Evolutionary conservation across 2,113 vertebrate genomes (phyloP).

Genomic region (Aspiorhynchus laticeps): DNA sequence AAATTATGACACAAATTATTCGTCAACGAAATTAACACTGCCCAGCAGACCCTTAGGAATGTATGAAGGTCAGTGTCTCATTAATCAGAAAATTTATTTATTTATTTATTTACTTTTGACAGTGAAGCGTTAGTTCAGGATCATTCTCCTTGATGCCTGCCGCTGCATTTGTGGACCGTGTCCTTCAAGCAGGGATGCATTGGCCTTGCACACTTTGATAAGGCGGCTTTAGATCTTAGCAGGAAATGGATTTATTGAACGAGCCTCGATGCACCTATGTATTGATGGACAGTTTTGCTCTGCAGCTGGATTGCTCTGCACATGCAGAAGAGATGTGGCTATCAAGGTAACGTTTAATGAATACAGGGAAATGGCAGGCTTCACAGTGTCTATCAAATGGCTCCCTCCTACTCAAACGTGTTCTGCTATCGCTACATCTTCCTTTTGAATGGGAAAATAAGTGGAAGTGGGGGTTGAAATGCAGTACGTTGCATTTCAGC

Average conservation of each 20-base stretch:
- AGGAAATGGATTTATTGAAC: conserved; percentile 52
- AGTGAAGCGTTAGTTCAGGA: not conserved
- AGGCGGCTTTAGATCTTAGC: conserved; percentile 49
- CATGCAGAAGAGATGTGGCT: not conserved
- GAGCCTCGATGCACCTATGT: conserved; percentile 16
- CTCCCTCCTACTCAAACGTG: not conserved
- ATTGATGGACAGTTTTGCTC: conserved; percentile 15
- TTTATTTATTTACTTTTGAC: not conserved
- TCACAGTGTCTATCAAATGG: not conserved
- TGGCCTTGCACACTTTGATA: conserved; percentile 44
- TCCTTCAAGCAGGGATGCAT: conserved; percentile 31
- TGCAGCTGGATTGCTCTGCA: not conserved
- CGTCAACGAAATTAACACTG: no score
- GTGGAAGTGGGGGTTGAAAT: not conserved
- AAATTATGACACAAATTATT: no score
- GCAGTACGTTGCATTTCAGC: not conserved
- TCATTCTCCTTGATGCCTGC: not conserved
- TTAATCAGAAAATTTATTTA: not conserved
- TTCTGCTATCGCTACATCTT: not conserved
- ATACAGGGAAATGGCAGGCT: not conserved
- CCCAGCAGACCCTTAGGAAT: not conserved
- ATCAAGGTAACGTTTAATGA: conserved; percentile 1
- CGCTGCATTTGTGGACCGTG: conserved; percentile 25
- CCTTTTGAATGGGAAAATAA: not conserved
- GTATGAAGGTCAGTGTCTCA: not conserved